phyloP scores from a whole-genome alignment of 2,888 invertebrate species.

The Dicyrtoma fusca region DNA sequence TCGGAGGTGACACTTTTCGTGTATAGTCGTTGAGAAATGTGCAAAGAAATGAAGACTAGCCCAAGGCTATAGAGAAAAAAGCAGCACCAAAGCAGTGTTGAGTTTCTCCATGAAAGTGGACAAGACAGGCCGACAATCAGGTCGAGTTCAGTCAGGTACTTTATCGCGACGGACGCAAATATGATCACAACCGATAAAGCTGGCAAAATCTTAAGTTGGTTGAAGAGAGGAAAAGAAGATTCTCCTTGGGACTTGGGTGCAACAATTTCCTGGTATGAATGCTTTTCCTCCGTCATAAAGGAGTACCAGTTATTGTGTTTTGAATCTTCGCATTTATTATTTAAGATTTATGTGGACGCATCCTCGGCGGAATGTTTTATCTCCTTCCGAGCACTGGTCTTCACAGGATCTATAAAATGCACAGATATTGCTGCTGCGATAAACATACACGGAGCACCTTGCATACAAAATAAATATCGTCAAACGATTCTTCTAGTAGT shows the following conservation, averaged over 20 bases:
- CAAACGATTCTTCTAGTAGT: too few relatives aligned
- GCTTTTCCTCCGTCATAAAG: constrained; percentile 27
- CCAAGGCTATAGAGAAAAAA: constrained; percentile 26
- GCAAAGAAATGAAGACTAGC: constrained; percentile 12
- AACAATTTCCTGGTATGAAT: neutral
- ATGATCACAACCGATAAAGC: constrained; percentile 28
- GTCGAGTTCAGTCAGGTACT: constrained; percentile 29
- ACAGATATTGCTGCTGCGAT: too few relatives aligned
- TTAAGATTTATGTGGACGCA: too few relatives aligned
- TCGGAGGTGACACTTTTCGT: neutral
- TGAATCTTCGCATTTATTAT: constrained; percentile 10
- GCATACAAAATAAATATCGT: too few relatives aligned
- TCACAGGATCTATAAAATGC: neutral
- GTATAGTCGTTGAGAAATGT: constrained; percentile 4
- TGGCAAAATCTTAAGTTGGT: constrained; percentile 22
- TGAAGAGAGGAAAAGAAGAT: constrained; percentile 1
- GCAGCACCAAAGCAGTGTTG: constrained; percentile 22
- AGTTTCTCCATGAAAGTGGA: constrained; percentile 22
- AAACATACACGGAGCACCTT: too few relatives aligned
- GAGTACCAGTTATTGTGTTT: neutral
- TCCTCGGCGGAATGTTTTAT: neutral
- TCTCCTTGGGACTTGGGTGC: neutral
- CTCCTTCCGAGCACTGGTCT: constrained; percentile 1
- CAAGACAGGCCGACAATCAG: constrained; percentile 28
- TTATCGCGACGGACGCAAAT: constrained; percentile 27